phyloP scores from a whole-genome alignment of 2,888 invertebrate genomes.

The Myathropa florea region DNA sequence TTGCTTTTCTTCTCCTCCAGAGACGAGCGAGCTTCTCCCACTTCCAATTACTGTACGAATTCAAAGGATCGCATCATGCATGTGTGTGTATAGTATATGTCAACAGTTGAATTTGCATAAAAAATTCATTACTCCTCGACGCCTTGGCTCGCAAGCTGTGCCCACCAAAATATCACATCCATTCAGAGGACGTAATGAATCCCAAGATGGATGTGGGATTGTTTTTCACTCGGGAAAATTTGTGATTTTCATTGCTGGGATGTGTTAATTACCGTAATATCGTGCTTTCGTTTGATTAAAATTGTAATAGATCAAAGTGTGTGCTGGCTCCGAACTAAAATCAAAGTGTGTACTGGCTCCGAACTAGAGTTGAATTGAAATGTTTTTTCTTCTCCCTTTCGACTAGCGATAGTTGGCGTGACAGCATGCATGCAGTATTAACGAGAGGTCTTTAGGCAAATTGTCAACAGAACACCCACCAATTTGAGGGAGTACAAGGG shows the following conservation, averaged over 20 bases:
- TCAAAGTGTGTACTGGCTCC: not conserved
- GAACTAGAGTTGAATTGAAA: not conserved
- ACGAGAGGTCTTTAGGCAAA: constrained; percentile 7
- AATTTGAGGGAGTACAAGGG: not conserved
- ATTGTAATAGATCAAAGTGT: not conserved
- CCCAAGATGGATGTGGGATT: constrained; percentile 2
- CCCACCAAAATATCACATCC: constrained; percentile 22
- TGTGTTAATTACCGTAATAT: constrained; percentile 19
- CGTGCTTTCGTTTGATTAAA: not conserved
- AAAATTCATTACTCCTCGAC: constrained; percentile 52
- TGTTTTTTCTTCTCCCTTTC: not conserved
- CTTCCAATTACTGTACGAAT: constrained; percentile 52
- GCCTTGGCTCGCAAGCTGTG: not conserved
- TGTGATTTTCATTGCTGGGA: constrained; percentile 16
- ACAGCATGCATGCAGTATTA: constrained; percentile 12
- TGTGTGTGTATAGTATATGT: not conserved
- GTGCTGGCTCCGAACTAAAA: not conserved
- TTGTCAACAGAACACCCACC: constrained; percentile 12
- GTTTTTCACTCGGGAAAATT: constrained; percentile 17
- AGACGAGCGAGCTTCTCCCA: not conserved
- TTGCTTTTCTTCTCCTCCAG: constrained; percentile 9
- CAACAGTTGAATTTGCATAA: constrained; percentile 47
- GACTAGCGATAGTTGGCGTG: not conserved
- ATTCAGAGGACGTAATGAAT: constrained; percentile 26
- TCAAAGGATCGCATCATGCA: constrained; percentile 15